Conservation (phyloP, 2,113 vertebrate genomes). For the Orycteropus afer region DNA sequence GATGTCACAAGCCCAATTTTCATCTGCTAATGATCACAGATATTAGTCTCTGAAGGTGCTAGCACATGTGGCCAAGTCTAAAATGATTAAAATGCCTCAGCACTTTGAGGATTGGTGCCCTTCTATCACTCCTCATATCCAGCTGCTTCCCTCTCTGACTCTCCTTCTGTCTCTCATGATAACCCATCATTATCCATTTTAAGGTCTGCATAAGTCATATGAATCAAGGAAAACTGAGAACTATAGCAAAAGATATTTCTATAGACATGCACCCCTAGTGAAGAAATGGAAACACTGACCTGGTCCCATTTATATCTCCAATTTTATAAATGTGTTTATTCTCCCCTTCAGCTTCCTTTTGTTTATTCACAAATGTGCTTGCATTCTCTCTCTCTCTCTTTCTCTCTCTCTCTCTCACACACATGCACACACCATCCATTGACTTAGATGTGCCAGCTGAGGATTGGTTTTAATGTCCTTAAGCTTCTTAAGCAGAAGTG, state of each 20-base stretch:
- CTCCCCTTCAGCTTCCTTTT: slow-evolving; percentile 27
- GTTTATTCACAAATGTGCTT: not conserved
- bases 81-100: slow-evolving; percentile 73
- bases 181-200: slow-evolving; percentile 70
- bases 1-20: slow-evolving; percentile 76
- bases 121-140: slow-evolving; percentile 54
- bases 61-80: slow-evolving; percentile 9
- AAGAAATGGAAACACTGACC: slow-evolving; percentile 39
- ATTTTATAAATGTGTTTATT: slow-evolving; percentile 36
- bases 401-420: too few relatives aligned
- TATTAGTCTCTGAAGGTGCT: slow-evolving; percentile 71
- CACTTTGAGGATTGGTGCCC: slow-evolving; percentile 50
- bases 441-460: not conserved
- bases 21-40: slow-evolving; percentile 64
- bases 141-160: slow-evolving; percentile 56
- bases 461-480: not conserved
- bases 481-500: not conserved
- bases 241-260: slow-evolving; percentile 27
- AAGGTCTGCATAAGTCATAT: slow-evolving; percentile 57
- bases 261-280: not conserved
- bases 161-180: slow-evolving; percentile 72
- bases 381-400: too few relatives aligned
- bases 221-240: slow-evolving; percentile 60
- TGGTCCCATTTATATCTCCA: not conserved
- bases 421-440: not conserved